phyloP scores from a whole-genome alignment of 2,113 vertebrate genomes.

The Thamnaconus septentrionalis region DNA sequence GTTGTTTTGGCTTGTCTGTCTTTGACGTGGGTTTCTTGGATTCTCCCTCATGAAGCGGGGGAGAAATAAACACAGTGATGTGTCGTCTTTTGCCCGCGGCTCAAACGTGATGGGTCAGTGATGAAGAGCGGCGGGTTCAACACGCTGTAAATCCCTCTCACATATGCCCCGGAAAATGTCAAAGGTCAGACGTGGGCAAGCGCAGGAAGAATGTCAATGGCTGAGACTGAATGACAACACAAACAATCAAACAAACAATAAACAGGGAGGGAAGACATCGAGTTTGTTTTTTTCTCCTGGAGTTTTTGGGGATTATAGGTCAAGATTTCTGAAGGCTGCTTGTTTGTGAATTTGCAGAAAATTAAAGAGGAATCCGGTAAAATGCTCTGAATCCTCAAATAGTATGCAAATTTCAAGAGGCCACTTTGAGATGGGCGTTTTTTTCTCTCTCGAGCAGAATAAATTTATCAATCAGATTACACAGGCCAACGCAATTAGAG shows the following conservation, averaged over 20 bases:
- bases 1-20: background rate
- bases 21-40: constrained; percentile 2
- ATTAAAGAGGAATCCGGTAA: no score
- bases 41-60: constrained; percentile 4
- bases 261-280: background rate
- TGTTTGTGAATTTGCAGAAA: no score
- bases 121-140: constrained; percentile 26
- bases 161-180: constrained; percentile 26
- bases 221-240: background rate
- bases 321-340: no score
- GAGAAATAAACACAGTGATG: constrained; percentile 25
- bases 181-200: constrained; percentile 18
- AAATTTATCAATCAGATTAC: background rate
- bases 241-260: background rate
- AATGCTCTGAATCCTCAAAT: no score
- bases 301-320: no score
- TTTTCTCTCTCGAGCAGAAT: background rate
- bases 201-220: constrained; percentile 7
- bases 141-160: constrained; percentile 2
- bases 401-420: no score
- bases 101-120: constrained; percentile 28
- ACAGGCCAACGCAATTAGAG: constrained; percentile 13
- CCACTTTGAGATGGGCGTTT: background rate
- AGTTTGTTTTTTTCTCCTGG: background rate
- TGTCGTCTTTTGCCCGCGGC: constrained; percentile 16